phyloP scores from a whole-genome alignment of 2,113 vertebrate genomes.

The Cyanoramphus novaezelandiae region DNA sequence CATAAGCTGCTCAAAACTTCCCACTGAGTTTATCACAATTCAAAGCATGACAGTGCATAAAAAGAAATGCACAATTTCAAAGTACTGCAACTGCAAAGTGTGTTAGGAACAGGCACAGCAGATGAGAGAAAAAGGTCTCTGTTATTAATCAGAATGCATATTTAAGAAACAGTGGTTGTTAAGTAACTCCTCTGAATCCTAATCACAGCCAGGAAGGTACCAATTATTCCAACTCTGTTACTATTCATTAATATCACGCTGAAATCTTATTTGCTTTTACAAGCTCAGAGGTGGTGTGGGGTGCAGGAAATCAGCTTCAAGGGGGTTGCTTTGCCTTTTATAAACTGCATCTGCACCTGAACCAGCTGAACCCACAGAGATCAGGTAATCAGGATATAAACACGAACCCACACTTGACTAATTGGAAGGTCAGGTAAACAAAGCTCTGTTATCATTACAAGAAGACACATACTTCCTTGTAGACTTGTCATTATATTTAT shows the following conservation, averaged over 20 bases:
- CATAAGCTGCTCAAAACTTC: not conserved
- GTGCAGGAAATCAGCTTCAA: not conserved
- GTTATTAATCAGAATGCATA: slow-evolving; percentile 57
- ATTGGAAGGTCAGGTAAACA: slow-evolving; percentile 56
- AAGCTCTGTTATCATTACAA: not conserved
- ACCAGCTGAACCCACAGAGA: not conserved
- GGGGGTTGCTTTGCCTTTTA: not conserved
- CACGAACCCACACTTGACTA: slow-evolving; percentile 1
- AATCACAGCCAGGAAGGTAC: slow-evolving; percentile 39
- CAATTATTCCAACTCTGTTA: slow-evolving; percentile 55
- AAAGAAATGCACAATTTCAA: not conserved
- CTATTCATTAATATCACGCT: slow-evolving; percentile 30
- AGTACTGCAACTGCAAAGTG: not conserved
- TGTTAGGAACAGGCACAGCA: not conserved
- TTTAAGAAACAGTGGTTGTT: slow-evolving; percentile 52
- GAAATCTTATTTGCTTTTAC: slow-evolving; percentile 50
- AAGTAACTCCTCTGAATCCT: slow-evolving; percentile 44
- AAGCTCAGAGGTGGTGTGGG: not conserved
- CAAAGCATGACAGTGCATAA: not conserved
- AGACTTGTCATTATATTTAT: not conserved
- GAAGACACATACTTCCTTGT: not conserved
- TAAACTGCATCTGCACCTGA: not conserved
- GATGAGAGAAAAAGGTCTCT: slow-evolving; percentile 8
- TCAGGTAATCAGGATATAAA: not conserved
- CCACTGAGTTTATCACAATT: not conserved